A percentile compares a stretch with the other conserved stretches of the same genome.
phyloP scores from a whole-genome alignment of 2,888 invertebrate species.

The Doris montereyensis region DNA sequence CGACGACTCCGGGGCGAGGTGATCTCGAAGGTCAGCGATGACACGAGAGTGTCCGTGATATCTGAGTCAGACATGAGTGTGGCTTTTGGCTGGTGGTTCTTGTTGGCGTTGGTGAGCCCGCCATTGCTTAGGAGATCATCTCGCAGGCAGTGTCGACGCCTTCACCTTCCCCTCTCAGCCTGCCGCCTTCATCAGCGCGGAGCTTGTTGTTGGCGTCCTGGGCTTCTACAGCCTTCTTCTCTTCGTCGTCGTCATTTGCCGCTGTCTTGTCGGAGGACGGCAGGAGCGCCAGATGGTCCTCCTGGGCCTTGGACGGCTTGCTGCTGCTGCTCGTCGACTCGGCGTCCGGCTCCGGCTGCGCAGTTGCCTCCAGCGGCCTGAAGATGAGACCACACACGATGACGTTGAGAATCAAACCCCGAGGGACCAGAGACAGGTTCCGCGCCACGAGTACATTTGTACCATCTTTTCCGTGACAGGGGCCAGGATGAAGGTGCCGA shows the following conservation, averaged over 20 bases:
- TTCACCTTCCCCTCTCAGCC: not conserved
- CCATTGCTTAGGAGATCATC: not conserved
- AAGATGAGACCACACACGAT: constrained; percentile 92
- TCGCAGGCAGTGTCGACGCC: not conserved
- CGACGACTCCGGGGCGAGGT: too few relatives aligned
- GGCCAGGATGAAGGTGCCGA: constrained; percentile 94
- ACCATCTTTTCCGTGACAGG: constrained; percentile 77
- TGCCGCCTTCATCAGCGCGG: not conserved
- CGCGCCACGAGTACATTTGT: constrained; percentile 85
- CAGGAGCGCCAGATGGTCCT: constrained; percentile 44
- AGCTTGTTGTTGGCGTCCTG: not conserved
- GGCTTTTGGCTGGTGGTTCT: not conserved
- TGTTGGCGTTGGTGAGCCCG: too few relatives aligned
- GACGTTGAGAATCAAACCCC: constrained; percentile 89
- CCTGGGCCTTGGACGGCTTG: constrained; percentile 40
- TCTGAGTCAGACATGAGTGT: too few relatives aligned
- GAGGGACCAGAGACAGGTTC: constrained; percentile 87
- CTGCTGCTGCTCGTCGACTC: constrained; percentile 29
- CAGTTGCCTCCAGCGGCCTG: constrained; percentile 84
- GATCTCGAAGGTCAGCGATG: too few relatives aligned
- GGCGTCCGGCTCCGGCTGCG: constrained; percentile 61
- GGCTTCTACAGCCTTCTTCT: not conserved
- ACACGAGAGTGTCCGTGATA: too few relatives aligned
- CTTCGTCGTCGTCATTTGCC: not conserved
- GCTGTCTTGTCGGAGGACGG: not conserved